phyloP scores from a whole-genome alignment of 2,888 invertebrate species.

The Elaeidobius kamerunicus region DNA sequence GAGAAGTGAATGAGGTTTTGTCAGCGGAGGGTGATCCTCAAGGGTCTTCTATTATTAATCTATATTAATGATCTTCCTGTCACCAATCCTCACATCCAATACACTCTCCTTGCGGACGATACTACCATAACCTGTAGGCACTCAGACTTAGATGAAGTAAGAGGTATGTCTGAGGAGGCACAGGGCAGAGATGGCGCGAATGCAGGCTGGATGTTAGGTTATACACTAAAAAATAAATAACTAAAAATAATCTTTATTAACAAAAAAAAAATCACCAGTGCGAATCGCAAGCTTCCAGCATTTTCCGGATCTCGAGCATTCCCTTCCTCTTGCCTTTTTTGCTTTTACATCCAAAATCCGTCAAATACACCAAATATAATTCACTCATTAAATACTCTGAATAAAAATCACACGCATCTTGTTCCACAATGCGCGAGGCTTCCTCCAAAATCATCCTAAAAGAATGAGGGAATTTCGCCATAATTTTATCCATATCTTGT shows the following conservation, averaged over 20 bases:
- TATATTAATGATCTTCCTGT: too few species aligned
- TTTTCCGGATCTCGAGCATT: not conserved
- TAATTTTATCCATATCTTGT: slow-evolving; percentile 35
- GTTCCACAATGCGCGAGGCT: slow-evolving; percentile 43
- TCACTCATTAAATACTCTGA: slow-evolving; percentile 41
- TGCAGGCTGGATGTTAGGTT: too few species aligned
- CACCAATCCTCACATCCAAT: too few species aligned
- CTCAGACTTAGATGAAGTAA: too few species aligned
- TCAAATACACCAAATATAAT: slow-evolving; percentile 36
- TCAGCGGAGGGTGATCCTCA: too few species aligned
- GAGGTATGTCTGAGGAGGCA: too few species aligned
- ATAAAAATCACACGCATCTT: slow-evolving; percentile 39
- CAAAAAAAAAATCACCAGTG: not conserved
- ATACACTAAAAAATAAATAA: too few species aligned
- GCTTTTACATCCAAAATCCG: not conserved
- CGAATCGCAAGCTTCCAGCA: not conserved
- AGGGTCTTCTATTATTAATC: too few species aligned
- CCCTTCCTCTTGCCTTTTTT: not conserved
- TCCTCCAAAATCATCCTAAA: slow-evolving; percentile 43
- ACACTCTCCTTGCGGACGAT: too few species aligned
- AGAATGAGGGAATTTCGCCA: slow-evolving; percentile 36
- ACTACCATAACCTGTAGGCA: too few species aligned
- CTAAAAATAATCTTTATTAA: not conserved
- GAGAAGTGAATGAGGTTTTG: too few species aligned
- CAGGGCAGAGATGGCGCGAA: too few species aligned